These are phyloP conservation scores for Mayetiola destructor DNA, from an alignment of 2,888 invertebrate species.

Conservation along the genomic window DNA sequence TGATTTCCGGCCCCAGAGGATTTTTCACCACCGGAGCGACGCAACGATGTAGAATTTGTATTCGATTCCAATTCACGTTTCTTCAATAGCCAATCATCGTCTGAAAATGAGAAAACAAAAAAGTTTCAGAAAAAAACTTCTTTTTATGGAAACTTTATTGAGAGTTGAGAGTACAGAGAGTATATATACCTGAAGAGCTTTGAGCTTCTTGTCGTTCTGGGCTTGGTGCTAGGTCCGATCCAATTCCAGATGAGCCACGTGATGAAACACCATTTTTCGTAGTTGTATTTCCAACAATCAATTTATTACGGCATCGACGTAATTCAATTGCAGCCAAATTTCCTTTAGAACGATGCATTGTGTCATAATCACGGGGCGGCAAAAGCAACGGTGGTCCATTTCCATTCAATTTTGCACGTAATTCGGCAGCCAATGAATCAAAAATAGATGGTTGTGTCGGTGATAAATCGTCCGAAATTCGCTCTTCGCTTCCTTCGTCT, in stretches of 20 bases:
- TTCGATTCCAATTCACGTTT: not conserved
- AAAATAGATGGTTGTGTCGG: slow-evolving; percentile 50
- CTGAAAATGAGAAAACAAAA: slow-evolving; percentile 1
- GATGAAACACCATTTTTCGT: slow-evolving; percentile 48
- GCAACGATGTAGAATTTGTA: not conserved
- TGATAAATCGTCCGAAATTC: slow-evolving; percentile 24
- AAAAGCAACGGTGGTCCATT: slow-evolving; percentile 63
- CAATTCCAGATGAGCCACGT: slow-evolving; percentile 76
- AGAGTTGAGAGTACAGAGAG: no score
- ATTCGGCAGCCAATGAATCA: slow-evolving; percentile 81
- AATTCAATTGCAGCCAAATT: slow-evolving; percentile 59
- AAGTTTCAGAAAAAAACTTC: not conserved
- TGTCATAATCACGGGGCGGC: slow-evolving; percentile 90
- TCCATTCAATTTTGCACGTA: slow-evolving; percentile 56
- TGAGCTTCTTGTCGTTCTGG: slow-evolving; percentile 46
- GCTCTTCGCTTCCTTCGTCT: slow-evolving; percentile 54
- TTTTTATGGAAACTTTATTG: not conserved
- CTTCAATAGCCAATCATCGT: slow-evolving; percentile 9
- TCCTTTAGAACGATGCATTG: slow-evolving; percentile 59
- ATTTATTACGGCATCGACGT: slow-evolving; percentile 35
- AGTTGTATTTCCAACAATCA: slow-evolving; percentile 36
- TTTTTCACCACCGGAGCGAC: not conserved
- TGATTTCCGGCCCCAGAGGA: not conserved
- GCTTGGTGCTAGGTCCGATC: slow-evolving; percentile 75
- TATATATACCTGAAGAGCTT: slow-evolving; percentile 34